Base-by-base conservation (phyloP, 2,888 invertebrate species). In the Cremastinae sp. region DNA sequence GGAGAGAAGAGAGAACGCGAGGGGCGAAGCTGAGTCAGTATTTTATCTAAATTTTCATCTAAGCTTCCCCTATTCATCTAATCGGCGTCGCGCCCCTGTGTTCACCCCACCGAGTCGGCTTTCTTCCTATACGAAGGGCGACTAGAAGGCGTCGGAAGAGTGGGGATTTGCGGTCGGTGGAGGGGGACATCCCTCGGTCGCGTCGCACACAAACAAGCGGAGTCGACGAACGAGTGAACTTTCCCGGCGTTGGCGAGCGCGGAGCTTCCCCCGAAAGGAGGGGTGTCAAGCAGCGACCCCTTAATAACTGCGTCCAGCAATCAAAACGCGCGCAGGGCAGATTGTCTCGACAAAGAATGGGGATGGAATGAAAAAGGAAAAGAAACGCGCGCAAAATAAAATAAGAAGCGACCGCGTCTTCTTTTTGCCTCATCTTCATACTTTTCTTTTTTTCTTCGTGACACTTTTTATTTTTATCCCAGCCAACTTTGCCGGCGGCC, bases 31-130 rank as follows among this genome's bases (percentile, higher is more conserved):
- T 86, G 85, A 83, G 81, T 85, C 86, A 84, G 84, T 84, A 78
- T 84, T 86, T 89, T 85, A 90, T 90, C 89, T 89, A 88, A 88
- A 87, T 84, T 87, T 88, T 89, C 88, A 89, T 89, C 89, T 89
- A 87, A 83, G n/a, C 87, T 84, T 86, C 87, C 88, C 89, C 88
- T 87, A 81, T 86, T 85, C 83, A 86, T 89, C 89, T 89, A 89
- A 89, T 88, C 87, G 85, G 28, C 28, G 5, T 28, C 2, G 28
- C 74, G 79, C 83, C 84, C 84, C 84, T 81, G 85, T 36, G 28
- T 5, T 28, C 14, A 59, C 73, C 81, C 82, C 85, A 84, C 86
- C 82, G 81, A 5, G 28, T 2, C 2, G 5, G 28, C 5, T 28
- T 28, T 5, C 84, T 86, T 86, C 85, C 87, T 86, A 87, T 84